These are phyloP conservation scores for Sclerodermus sp. DNA, from an alignment of 2,888 invertebrate species.

Conservation along the genomic window DNA sequence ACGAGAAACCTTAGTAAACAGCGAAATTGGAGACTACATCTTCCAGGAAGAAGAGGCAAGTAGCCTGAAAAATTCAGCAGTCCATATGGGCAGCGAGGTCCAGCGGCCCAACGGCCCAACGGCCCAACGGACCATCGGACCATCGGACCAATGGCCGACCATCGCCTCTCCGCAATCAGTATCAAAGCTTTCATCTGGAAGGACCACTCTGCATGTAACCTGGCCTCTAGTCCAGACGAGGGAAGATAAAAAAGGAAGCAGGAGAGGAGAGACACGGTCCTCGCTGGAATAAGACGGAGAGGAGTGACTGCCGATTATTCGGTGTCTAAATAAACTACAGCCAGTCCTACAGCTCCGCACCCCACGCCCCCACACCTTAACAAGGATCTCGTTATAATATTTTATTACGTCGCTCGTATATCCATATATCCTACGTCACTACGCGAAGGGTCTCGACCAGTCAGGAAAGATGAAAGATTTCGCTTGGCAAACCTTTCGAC, in stretches of 20 bases:
- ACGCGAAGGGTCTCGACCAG: too few relatives aligned
- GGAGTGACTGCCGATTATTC: slow-evolving; percentile 53
- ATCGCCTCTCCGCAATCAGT: slow-evolving; percentile 21
- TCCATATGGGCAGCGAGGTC: slow-evolving; percentile 37
- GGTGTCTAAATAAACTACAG: slow-evolving; percentile 56
- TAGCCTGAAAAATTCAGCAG: slow-evolving; percentile 13
- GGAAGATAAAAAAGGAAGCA: slow-evolving; percentile 4
- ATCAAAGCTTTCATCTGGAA: slow-evolving; percentile 22
- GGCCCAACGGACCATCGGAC: slow-evolving; percentile 5
- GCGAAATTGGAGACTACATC: slow-evolving; percentile 37
- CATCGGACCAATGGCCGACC: too few relatives aligned
- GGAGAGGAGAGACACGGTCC: slow-evolving; percentile 1
- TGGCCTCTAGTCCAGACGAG: background rate
- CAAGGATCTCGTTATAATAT: slow-evolving; percentile 57
- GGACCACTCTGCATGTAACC: background rate
- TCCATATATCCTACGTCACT: too few relatives aligned
- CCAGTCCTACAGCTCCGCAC: slow-evolving; percentile 25
- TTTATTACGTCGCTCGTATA: slow-evolving; percentile 42
- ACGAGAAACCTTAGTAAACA: slow-evolving; percentile 24
- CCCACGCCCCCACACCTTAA: slow-evolving; percentile 44
- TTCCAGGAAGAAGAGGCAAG: slow-evolving; percentile 32
- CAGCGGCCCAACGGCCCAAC: too few relatives aligned
- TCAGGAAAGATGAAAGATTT: too few relatives aligned
- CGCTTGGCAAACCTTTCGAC: background rate
- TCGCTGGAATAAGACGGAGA: slow-evolving; percentile 30